These are phyloP conservation scores for Diadophis punctatus DNA, from an alignment of 2,113 vertebrate genomes.

Conservation along the genomic window DNA sequence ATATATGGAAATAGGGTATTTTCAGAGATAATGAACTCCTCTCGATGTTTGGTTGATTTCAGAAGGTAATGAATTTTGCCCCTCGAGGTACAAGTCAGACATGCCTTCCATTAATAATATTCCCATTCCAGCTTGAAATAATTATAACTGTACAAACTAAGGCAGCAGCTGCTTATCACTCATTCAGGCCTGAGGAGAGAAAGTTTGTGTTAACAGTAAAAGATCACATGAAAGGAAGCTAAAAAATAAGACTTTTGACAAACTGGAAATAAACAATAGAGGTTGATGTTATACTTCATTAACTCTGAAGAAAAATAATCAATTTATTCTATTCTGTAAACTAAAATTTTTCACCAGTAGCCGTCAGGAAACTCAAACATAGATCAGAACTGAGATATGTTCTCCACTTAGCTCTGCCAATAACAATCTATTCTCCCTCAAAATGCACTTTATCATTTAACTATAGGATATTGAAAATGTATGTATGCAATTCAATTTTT, in stretches of 20 bases:
- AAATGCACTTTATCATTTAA: neutral
- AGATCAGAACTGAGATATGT: neutral
- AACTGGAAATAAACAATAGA: slow-evolving; percentile 38
- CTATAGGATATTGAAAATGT: neutral
- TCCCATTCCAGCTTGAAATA: slow-evolving; percentile 60
- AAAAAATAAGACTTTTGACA: slow-evolving; percentile 52
- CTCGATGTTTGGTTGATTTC: slow-evolving; percentile 18
- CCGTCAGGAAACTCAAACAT: neutral
- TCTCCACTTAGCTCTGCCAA: neutral
- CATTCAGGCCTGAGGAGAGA: slow-evolving; percentile 68
- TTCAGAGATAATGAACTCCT: slow-evolving; percentile 33
- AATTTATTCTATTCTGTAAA: neutral
- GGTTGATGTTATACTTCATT: slow-evolving; percentile 24
- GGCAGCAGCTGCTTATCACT: slow-evolving; percentile 68
- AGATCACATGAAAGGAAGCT: slow-evolving; percentile 67
- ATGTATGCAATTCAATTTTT: neutral
- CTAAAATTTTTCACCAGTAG: neutral
- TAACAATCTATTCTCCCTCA: neutral
- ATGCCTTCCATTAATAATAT: slow-evolving; percentile 46
- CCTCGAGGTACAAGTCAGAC: slow-evolving; percentile 15
- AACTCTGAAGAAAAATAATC: slow-evolving; percentile 10
- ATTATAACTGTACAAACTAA: slow-evolving; percentile 66
- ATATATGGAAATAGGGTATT: slow-evolving; percentile 13
- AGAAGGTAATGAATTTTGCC: slow-evolving; percentile 41
- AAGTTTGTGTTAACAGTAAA: slow-evolving; percentile 63